Base-by-base conservation (phyloP, 2,888 invertebrate species). In the Lymantria monacha region DNA sequence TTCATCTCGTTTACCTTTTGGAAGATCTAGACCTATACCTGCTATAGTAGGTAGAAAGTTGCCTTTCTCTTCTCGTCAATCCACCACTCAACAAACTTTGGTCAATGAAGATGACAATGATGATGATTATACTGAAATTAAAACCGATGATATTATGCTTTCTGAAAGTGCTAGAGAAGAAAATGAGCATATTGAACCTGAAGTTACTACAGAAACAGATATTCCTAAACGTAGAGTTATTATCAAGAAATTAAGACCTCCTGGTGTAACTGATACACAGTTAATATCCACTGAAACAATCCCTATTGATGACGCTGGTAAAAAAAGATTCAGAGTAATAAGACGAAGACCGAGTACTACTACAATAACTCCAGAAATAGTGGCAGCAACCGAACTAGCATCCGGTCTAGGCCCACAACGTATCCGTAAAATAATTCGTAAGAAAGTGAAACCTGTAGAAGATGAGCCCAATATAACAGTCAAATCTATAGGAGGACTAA, bases 141-240 rank as follows among this genome's bases (percentile, higher is more conserved):
- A 79, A 69, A 69, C 66, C 48, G 89, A 90, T 54, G 90, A 89
- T 55, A 91, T 91, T 55, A 75, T 78, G 48, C 69, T 91, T 41
- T 92, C 92, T n/a, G 92, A 91, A 73, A 88, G 84, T 72, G 81
- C 88, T n/a, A 86, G 90, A 53, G 88, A 80, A 69, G 90, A 89
- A 60, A 85, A 89, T 61, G 90, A 89, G 66, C 89, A 91, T n/a
- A 73, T 81, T 31, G 83, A 83, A 47, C 59, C 65, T 11, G 53
- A 49, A 41, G 52, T 56, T 31, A 75, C 76, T 7, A 58, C 70
- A 3, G 65, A 61, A 36, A 70, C 72, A 57, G 61, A 69, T 50
- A 43, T 69, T 31, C 79, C 80, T 5, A 82, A 75, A 66, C 74
- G 74, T 36, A 73, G 76, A 54, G 66, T 84, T 22, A 54, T 84